Percentiles rank a stretch among this genome's conserved stretches.
phyloP scores from a whole-genome alignment of 1,140 invertebrate genomes.

The Heterodera schachtii region DNA sequence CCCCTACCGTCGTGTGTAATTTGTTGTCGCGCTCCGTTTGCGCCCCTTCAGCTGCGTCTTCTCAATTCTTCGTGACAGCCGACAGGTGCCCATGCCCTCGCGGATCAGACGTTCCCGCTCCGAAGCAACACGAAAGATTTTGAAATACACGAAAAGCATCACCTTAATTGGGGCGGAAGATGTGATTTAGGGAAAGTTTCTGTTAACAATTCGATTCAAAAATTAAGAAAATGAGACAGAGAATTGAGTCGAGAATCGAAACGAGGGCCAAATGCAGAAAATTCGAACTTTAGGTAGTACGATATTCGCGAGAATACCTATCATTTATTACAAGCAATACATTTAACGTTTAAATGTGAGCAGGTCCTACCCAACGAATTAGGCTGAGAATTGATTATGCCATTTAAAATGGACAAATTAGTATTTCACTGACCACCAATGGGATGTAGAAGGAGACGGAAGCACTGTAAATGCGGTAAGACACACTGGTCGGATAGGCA shows the following conservation, averaged over 20 bases:
- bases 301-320: no score
- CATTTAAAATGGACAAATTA: no score
- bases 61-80: slow-evolving; percentile 54
- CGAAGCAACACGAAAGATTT: slow-evolving; percentile 65
- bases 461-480: slow-evolving; percentile 65
- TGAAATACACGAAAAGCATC: slow-evolving; percentile 65
- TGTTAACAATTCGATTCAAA: no score
- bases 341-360: no score
- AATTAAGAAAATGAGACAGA: no score
- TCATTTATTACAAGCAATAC: no score
- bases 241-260: no score
- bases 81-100: slow-evolving; percentile 61
- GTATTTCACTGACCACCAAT: slow-evolving; percentile 48
- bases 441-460: slow-evolving; percentile 64
- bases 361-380: no score
- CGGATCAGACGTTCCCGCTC: slow-evolving; percentile 62
- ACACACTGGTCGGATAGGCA: slow-evolving; percentile 60
- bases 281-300: no score
- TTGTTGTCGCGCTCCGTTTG: slow-evolving; percentile 45
- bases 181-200: no score
- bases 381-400: no score
- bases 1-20: slow-evolving; percentile 26
- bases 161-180: slow-evolving; percentile 40
- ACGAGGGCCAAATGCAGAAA: no score
- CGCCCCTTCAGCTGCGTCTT: slow-evolving; percentile 52